Evolutionary conservation across 1,140 invertebrate genomes (phyloP), one percentile per base, ranked within the genome.

Genomic region (Drosophila ohnishii): DNA sequence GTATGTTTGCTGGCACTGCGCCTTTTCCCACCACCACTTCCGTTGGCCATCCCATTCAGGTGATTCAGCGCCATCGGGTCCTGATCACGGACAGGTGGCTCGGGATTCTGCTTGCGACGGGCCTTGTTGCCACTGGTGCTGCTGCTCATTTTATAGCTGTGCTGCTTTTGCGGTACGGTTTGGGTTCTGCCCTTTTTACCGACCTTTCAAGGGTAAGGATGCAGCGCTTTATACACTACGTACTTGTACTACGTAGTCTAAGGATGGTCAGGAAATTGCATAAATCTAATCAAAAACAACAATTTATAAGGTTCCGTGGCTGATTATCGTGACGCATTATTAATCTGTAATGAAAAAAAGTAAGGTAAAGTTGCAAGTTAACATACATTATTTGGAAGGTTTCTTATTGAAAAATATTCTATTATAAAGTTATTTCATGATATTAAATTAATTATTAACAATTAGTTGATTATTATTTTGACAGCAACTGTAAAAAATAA

Each of bases 41-140:
- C 58, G 14, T 69, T 83, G 32, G 79, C 39, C 48, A 87, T 71
- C 2, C 82, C 83, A 45, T 82, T 86, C 14, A 62, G 19, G n/a
- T 72, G 75, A 37, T 64, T 60, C 13, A 19, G 50, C 2, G 39
- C 34, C 6, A 55, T 35, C n/a, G 39, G 35, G n/a, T 80, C 50
- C 25, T 47, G 56, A 37, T 77, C 71, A 37, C 67, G 77, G 8
- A 2, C 30, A 13, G 60, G 32, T 13, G 45, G 64, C n/a, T 39
- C 32, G 19, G 61, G 16, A 32, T 58, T 48, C 11, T 35, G 44
- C 7, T 64, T 79, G 57, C 22, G 83, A 6, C 57, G 57, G 39
- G 57, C 56, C 11, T 69, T 78, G 32, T 10, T 34, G 16, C 48
- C 28, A 50, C 78, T 80, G 47, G 53, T 14, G n/a, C 19, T 58